phyloP scores from a whole-genome alignment of 2,797 vertebrate species.

The Coluber constrictor region DNA sequence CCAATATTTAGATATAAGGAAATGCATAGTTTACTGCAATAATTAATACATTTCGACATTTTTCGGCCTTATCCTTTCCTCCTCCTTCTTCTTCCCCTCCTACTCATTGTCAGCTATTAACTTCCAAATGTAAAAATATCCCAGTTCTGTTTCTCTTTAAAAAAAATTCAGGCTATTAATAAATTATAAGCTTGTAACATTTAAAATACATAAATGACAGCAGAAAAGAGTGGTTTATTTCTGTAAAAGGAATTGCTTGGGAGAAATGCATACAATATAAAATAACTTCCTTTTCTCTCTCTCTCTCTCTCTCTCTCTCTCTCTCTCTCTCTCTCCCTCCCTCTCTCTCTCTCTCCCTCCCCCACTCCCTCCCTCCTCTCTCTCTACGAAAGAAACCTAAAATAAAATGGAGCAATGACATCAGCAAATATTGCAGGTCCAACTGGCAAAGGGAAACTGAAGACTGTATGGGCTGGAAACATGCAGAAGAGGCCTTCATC shows the following conservation, averaged over 20 bases:
- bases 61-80: neutral
- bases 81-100: neutral
- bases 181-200: constrained; percentile 45
- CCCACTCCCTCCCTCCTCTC: too few species aligned
- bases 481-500: neutral
- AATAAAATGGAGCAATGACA: neutral
- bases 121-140: constrained; percentile 46
- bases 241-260: neutral
- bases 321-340: too few species aligned
- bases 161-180: constrained; percentile 38
- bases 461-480: neutral
- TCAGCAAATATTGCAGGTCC: neutral
- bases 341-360: too few species aligned
- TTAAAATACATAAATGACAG: constrained; percentile 16
- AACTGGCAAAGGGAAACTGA: neutral
- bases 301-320: too few species aligned
- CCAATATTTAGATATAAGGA: neutral
- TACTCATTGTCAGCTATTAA: constrained; percentile 46
- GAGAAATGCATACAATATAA: too few species aligned
- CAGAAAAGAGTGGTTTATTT: constrained; percentile 13
- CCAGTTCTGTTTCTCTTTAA: constrained; percentile 38
- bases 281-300: too few species aligned
- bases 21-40: neutral
- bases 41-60: neutral
- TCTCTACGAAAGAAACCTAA: neutral